A percentile compares a stretch with the other conserved stretches of the same genome.
Evolutionary conservation across 2,888 invertebrate genomes (phyloP).

Genomic region (Andrena hattorfiana): DNA sequence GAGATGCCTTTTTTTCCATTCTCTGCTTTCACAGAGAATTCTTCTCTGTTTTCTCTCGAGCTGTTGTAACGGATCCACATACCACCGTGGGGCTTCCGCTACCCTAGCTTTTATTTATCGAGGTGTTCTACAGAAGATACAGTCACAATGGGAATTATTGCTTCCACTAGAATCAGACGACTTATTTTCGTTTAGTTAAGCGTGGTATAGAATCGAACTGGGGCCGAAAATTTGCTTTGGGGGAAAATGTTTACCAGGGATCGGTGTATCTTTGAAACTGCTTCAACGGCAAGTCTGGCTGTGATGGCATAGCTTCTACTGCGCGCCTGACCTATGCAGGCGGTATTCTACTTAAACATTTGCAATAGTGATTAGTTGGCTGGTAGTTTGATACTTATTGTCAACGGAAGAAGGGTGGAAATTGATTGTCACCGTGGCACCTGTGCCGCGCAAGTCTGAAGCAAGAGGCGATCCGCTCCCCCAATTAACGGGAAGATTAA

Average conservation of each 20-base stretch:
- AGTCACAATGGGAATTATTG: background rate
- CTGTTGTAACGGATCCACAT: background rate
- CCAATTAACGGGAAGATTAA: slow-evolving; percentile 54
- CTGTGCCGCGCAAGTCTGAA: slow-evolving; percentile 4
- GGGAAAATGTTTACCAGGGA: too few relatives aligned
- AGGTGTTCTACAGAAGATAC: background rate
- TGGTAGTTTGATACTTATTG: background rate
- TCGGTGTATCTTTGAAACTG: background rate
- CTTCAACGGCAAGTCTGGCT: background rate
- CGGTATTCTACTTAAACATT: slow-evolving; percentile 1
- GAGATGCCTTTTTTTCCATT: background rate
- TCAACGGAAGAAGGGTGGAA: background rate
- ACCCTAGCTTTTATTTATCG: background rate
- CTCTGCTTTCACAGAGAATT: background rate
- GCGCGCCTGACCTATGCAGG: background rate
- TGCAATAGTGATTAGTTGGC: background rate
- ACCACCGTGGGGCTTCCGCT: background rate
- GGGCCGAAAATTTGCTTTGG: background rate
- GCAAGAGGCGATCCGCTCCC: slow-evolving; percentile 30
- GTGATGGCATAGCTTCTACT: background rate
- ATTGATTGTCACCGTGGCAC: slow-evolving; percentile 36
- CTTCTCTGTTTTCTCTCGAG: background rate
- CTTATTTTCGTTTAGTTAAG: too few relatives aligned
- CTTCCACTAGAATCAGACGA: background rate
- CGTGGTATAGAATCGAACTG: background rate